A percentile compares a stretch with the other conserved stretches of the same genome.
Conservation (phyloP, 2,888 invertebrate species). For the Nomada flava region DNA sequence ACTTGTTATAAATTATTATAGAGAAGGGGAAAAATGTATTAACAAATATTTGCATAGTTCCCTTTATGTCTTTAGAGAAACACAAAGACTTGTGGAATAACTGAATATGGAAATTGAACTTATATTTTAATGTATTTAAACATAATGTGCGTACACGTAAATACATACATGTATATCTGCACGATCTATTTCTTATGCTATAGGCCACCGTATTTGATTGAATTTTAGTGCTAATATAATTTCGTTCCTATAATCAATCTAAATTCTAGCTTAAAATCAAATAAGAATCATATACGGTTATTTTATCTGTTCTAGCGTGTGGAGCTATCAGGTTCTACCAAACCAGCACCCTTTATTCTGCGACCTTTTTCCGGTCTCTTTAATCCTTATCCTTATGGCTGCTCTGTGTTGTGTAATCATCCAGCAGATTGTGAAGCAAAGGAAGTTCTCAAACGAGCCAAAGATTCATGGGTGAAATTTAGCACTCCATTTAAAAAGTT, state of each 20-base stretch:
- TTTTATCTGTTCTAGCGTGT: slow-evolving; percentile 71
- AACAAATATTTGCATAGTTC: too few relatives aligned
- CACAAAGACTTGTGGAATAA: too few relatives aligned
- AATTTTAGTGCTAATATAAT: neutral
- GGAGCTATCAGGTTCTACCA: slow-evolving; percentile 81
- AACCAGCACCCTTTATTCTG: slow-evolving; percentile 90
- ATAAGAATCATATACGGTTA: neutral
- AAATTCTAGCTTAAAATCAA: neutral
- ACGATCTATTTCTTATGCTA: too few relatives aligned
- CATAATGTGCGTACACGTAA: too few relatives aligned
- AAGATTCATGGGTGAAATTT: slow-evolving; percentile 88
- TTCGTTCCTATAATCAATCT: neutral
- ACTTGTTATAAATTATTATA: too few relatives aligned
- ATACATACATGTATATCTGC: too few relatives aligned
- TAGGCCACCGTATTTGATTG: neutral
- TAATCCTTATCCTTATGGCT: slow-evolving; percentile 92
- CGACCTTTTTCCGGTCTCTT: slow-evolving; percentile 92
- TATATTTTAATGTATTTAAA: too few relatives aligned
- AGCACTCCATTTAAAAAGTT: neutral
- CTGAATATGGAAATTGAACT: too few relatives aligned
- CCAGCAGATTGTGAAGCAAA: slow-evolving; percentile 91
- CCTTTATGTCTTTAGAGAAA: too few relatives aligned
- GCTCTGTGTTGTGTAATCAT: slow-evolving; percentile 94
- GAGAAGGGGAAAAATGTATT: too few relatives aligned
- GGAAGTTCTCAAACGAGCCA: slow-evolving; percentile 89